Evolutionary conservation across 2,113 vertebrate species (phyloP).

Genomic region (Quiscalus mexicanus): DNA sequence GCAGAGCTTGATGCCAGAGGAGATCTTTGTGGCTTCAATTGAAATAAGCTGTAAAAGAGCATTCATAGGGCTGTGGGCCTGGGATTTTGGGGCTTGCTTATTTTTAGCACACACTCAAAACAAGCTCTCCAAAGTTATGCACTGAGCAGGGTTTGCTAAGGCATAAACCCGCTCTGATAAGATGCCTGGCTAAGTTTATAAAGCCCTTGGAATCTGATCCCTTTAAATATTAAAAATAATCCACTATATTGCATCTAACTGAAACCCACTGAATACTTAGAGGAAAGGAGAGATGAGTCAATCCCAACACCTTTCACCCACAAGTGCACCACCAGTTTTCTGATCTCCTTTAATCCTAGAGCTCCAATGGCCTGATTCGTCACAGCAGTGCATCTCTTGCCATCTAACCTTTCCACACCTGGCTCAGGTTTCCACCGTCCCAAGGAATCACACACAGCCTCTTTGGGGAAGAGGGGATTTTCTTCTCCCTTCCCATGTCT

Average conservation of each 20-base stretch:
- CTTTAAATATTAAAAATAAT: conserved; percentile 67
- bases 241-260: conserved; percentile 32
- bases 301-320: conserved; percentile 59
- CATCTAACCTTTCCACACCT: neutral
- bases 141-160: neutral
- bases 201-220: conserved; percentile 10
- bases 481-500: neutral
- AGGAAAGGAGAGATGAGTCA: conserved; percentile 52
- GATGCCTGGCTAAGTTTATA: neutral
- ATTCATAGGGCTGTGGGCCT: neutral
- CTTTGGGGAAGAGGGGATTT: conserved; percentile 14
- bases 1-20: neutral
- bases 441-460: conserved; percentile 24
- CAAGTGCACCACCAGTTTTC: conserved; percentile 36
- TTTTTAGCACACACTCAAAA: neutral
- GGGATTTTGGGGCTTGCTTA: neutral
- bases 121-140: neutral
- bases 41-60: neutral
- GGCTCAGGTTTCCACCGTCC: conserved; percentile 8
- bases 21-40: neutral
- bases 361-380: conserved; percentile 42
- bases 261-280: conserved; percentile 32
- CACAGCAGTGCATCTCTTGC: conserved; percentile 23
- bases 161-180: neutral
- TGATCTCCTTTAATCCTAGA: conserved; percentile 54